phyloP scores from a whole-genome alignment of 30 jellyfish, hydroid and myxozoan species.

The Hydractinia symbiolongicarpus region DNA sequence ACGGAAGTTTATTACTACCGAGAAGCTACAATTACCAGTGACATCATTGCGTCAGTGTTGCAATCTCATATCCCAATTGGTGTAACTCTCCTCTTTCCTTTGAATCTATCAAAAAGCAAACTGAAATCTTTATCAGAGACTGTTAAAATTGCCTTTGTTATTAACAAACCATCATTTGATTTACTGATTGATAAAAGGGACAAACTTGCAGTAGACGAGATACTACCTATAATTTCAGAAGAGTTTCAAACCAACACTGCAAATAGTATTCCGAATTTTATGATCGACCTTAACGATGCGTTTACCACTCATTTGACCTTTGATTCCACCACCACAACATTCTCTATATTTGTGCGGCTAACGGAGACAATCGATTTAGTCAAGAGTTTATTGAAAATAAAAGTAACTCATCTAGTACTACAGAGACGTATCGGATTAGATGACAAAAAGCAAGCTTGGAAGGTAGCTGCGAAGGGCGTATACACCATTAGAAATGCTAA shows the following conservation, averaged over 20 bases:
- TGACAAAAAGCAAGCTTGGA: conserved; percentile 58
- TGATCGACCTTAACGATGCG: conserved; percentile 65
- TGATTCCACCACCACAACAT: conserved; percentile 58
- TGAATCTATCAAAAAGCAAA: conserved; percentile 16
- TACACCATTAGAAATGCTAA: conserved; percentile 64
- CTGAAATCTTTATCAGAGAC: conserved; percentile 31
- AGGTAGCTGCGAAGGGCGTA: conserved; percentile 78
- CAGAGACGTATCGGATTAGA: conserved; percentile 50
- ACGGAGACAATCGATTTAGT: conserved; percentile 66
- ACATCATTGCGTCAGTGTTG: conserved; percentile 43
- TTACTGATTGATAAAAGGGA: conserved; percentile 81
- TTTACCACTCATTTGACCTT: conserved; percentile 88
- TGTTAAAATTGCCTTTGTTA: conserved; percentile 79
- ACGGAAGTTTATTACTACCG: conserved; percentile 61
- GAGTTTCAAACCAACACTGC: conserved; percentile 61
- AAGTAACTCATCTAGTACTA: conserved; percentile 60
- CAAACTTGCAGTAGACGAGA: conserved; percentile 59
- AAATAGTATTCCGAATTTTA: conserved; percentile 56
- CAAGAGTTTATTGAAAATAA: conserved; percentile 51
- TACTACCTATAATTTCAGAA: conserved; percentile 50
- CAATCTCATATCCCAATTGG: conserved; percentile 95
- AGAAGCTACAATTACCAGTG: conserved; percentile 48
- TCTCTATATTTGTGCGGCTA: conserved; percentile 78
- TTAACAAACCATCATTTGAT: conserved; percentile 86
- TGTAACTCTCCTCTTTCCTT: conserved; percentile 78